Base-by-base conservation (phyloP, 2,113 vertebrate genomes). In the Phalacrocorax carbo region DNA sequence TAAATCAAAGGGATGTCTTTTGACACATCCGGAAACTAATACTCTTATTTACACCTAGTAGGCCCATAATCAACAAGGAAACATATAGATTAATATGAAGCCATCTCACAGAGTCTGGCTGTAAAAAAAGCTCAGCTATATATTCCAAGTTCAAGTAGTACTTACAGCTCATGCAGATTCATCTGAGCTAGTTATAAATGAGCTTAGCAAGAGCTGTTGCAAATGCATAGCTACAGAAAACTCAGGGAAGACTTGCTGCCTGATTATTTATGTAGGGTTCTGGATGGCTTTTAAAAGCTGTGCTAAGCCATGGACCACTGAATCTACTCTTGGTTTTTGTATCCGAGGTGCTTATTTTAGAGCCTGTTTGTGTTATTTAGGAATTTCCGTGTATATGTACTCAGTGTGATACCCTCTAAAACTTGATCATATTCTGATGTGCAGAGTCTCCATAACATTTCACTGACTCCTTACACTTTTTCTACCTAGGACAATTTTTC, bases 401-500 rank as follows among this genome's bases (percentile, higher is more conserved):
- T 68, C 42, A 21, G 48, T n/a, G 62, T 38, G 42, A 68, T 52
- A 61, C 42, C n/a, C 5, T 7, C 54, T 38, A 22, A 66, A 91
- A 86, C 61, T 30, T 25, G 40, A 13, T 46, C 34, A 30, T 26
- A n/a, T 21, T 93, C 57, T 92, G 52, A 83, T 86, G 46, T 51
- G 52, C 48, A 76, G 38, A 48, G 19, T 54, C 72, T 52, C 93
- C 80, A 38, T 68, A 91, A 72, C 40, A n/a, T 52, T 71, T 77
- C 70, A 77, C 57, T 76, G 79, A 92, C 42, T 82, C 92, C 49
- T 73, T 61, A 62, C 21, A 79, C 64, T 94, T 71, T 78, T 96
- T 96, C 94, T 82, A 57, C 78, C 94, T 89, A 69, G 77, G 82
- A 94, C 38, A 94, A 60, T 78, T 85, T 66, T 87, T 69, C 18